Percentiles rank a stretch among this genome's conserved stretches.
Evolutionary conservation across 2,113 vertebrate species (phyloP).

Genomic region (Xenopus laevis): DNA sequence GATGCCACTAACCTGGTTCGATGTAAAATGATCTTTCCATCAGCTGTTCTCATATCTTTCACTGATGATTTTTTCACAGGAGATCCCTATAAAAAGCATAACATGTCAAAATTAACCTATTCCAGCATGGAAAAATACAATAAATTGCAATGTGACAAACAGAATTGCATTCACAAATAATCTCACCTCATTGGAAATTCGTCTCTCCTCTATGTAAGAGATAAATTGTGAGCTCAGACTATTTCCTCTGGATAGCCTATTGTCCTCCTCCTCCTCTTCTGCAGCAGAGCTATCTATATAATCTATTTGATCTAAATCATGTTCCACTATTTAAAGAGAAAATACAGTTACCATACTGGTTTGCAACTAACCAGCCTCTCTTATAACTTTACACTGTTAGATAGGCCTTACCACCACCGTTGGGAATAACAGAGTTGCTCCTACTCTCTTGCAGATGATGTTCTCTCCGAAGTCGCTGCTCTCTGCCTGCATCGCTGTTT

Average conservation of each 20-base stretch:
- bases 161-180: no score
- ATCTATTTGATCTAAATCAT: slow-evolving; percentile 84
- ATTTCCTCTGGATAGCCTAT: slow-evolving; percentile 60
- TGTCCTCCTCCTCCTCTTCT: slow-evolving; percentile 77
- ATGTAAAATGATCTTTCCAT: slow-evolving; percentile 64
- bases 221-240: slow-evolving; percentile 85
- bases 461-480: slow-evolving; percentile 76
- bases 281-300: slow-evolving; percentile 82
- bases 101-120: not conserved
- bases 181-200: slow-evolving; percentile 74
- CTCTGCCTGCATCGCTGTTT: slow-evolving; percentile 81
- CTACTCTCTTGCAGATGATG: slow-evolving; percentile 70
- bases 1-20: slow-evolving; percentile 68
- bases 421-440: slow-evolving; percentile 65
- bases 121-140: no score
- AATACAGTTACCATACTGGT: not conserved
- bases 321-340: slow-evolving; percentile 61
- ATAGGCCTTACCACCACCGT: slow-evolving; percentile 77
- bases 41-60: slow-evolving; percentile 73
- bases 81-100: slow-evolving; percentile 65
- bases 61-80: slow-evolving; percentile 61
- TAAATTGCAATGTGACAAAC: no score
- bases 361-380: not conserved
- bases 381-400: not conserved
- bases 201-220: slow-evolving; percentile 80